Evolutionary conservation across 2,113 vertebrate species (phyloP).

Genomic region (Gorsachius goisagi): DNA sequence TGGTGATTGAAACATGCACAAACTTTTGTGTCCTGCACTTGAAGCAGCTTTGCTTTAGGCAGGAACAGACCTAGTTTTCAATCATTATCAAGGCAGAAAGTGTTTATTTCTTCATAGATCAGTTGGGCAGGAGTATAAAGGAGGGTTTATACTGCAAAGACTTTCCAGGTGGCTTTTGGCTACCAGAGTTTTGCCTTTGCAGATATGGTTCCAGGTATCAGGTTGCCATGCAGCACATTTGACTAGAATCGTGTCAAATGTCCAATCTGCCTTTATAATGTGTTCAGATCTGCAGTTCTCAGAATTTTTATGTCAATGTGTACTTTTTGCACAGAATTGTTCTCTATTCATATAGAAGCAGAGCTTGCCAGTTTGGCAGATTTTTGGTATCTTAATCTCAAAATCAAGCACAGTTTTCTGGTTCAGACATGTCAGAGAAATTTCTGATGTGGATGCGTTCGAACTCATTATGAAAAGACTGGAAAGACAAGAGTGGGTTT

Average conservation of each 20-base stretch:
- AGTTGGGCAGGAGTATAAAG: background rate
- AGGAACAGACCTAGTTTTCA: background rate
- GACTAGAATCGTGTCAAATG: background rate
- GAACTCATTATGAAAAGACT: background rate
- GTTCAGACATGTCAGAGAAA: background rate
- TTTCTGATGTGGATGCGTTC: rapidly evolving
- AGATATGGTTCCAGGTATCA: background rate
- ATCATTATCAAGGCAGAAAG: background rate
- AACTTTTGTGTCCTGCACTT: background rate
- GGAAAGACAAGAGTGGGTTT: background rate
- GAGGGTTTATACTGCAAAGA: background rate
- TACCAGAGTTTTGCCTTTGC: background rate
- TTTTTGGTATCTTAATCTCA: background rate
- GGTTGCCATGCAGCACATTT: background rate
- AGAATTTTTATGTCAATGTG: background rate
- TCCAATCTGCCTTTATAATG: background rate
- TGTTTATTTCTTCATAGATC: background rate
- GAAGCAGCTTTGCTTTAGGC: background rate
- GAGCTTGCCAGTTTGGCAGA: background rate
- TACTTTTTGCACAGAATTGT: background rate
- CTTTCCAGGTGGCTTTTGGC: background rate
- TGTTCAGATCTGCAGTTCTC: background rate
- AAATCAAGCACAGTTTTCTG: background rate
- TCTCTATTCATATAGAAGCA: background rate
- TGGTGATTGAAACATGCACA: background rate